These are phyloP conservation scores for Archilochus colubris DNA, from an alignment of 2,113 vertebrate species.

Conservation along the genomic window DNA sequence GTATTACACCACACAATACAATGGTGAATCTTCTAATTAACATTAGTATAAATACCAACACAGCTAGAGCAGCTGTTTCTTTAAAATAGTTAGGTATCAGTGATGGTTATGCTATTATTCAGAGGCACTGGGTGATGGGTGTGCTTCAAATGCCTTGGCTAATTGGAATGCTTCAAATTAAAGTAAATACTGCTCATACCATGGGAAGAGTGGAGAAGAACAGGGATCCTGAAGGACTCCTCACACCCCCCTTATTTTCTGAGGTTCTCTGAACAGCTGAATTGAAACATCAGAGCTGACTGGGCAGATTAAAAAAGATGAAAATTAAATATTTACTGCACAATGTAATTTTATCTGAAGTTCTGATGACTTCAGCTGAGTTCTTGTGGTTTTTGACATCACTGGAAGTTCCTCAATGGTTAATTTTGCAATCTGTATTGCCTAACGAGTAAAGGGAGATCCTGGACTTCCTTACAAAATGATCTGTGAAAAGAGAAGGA, in stretches of 20 bases:
- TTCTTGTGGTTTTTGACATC: background rate
- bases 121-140: background rate
- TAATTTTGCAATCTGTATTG: background rate
- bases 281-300: background rate
- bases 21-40: background rate
- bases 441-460: background rate
- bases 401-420: background rate
- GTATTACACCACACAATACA: background rate
- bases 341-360: slow-evolving; percentile 5
- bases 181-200: background rate
- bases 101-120: background rate
- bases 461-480: background rate
- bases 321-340: background rate
- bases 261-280: background rate
- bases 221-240: background rate
- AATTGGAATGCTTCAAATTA: background rate
- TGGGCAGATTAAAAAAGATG: slow-evolving; percentile 13
- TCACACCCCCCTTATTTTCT: background rate
- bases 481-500: background rate
- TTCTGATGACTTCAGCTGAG: slow-evolving; percentile 18
- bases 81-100: background rate
- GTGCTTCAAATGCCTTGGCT: background rate
- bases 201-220: background rate
- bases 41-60: background rate
- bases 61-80: background rate